A percentile compares a stretch with the other conserved stretches of the same genome.
phyloP scores from a whole-genome alignment of 2,797 vertebrate genomes.

The Lindbergichthys nudifrons region DNA sequence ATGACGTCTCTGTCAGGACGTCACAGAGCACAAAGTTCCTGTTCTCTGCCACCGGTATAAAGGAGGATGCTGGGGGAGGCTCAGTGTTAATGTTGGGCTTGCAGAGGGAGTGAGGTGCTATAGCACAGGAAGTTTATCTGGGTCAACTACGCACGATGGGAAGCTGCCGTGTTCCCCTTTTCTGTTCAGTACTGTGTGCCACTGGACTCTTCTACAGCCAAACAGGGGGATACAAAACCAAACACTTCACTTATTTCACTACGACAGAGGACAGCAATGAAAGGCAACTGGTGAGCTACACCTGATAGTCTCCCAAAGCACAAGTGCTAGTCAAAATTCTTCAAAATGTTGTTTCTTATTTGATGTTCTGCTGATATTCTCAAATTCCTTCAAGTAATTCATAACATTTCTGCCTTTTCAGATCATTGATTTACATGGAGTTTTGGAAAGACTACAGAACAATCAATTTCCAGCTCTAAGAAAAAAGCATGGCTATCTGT shows the following conservation, averaged over 20 bases:
- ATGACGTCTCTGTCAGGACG: conserved; percentile 43
- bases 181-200: conserved; percentile 63
- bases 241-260: conserved; percentile 66
- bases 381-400: background rate
- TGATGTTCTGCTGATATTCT: background rate
- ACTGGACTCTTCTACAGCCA: conserved; percentile 55
- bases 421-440: conserved; percentile 75
- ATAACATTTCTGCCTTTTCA: conserved; percentile 33
- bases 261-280: conserved; percentile 65
- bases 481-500: conserved; percentile 74
- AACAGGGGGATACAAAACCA: conserved; percentile 58
- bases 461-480: conserved; percentile 61
- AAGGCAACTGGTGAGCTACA: conserved; percentile 76
- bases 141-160: conserved; percentile 74
- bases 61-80: conserved; percentile 57
- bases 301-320: background rate
- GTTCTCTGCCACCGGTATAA: conserved; percentile 63
- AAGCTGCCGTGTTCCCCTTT: conserved; percentile 48
- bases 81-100: conserved; percentile 40
- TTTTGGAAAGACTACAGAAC: conserved; percentile 78
- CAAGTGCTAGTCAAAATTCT: background rate
- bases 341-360: background rate
- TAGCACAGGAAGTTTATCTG: conserved; percentile 72
- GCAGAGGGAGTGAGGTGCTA: conserved; percentile 33
- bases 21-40: conserved; percentile 63